A percentile compares a stretch with the other conserved stretches of the same genome.
These are phyloP conservation scores for Notospermus geniculatus DNA, from an alignment of 1,140 invertebrate genomes.

Conservation along the genomic window DNA sequence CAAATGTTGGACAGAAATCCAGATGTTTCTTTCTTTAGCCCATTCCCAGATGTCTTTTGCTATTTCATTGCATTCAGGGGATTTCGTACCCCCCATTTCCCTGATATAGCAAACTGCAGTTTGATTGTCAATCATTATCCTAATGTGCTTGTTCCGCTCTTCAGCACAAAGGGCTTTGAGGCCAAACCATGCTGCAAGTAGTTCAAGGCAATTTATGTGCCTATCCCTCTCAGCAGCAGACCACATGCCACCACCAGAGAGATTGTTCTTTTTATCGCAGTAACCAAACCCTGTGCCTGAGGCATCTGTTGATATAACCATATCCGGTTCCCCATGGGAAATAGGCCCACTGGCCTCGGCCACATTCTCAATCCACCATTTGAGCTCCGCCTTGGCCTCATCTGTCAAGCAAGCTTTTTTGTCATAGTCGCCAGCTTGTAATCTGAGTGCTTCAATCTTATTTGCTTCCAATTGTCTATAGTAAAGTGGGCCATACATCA, in stretches of 20 bases:
- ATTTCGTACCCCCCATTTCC: slow-evolving; percentile 12
- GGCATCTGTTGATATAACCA: neutral
- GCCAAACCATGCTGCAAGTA: neutral
- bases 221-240: neutral
- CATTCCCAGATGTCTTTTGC: slow-evolving; percentile 19
- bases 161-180: neutral
- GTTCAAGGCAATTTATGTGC: neutral
- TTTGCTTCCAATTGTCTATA: neutral
- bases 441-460: neutral
- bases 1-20: slow-evolving; percentile 17
- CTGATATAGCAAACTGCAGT: neutral
- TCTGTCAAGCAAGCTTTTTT: neutral
- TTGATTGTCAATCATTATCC: neutral
- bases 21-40: slow-evolving; percentile 17
- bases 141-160: neutral
- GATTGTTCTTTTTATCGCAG: neutral
- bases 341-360: neutral
- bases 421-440: neutral
- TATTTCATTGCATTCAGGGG: neutral
- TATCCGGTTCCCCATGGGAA: neutral
- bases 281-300: neutral
- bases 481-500: neutral
- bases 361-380: neutral
- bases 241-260: neutral
- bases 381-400: neutral